phyloP scores from a whole-genome alignment of 2,113 vertebrate species.

The Sinocyclocheilus maitianheensis region DNA sequence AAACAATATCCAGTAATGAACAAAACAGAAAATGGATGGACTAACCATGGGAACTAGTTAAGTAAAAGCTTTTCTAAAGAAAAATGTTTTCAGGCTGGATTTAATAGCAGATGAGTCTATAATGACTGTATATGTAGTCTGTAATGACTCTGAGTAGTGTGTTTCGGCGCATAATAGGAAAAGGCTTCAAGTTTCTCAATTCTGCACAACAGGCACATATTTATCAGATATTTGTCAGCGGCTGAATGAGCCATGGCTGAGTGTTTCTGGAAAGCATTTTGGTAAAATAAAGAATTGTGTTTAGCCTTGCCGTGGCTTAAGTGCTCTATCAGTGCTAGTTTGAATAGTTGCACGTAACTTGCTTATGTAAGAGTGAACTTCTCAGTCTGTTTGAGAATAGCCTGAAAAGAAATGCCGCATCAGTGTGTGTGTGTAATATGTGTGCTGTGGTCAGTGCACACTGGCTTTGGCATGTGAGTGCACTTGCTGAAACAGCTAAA shows the following conservation, averaged over 20 bases:
- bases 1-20: neutral
- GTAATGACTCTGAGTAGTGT: neutral
- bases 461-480: conserved; percentile 18
- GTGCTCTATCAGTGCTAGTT: conserved; percentile 6
- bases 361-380: conserved; percentile 13
- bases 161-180: neutral
- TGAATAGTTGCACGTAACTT: neutral
- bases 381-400: conserved; percentile 1
- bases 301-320: neutral
- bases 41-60: neutral
- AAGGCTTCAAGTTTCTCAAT: neutral
- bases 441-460: neutral
- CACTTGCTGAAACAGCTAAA: conserved; percentile 33
- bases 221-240: conserved; percentile 12
- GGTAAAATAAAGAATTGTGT: neutral
- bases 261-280: neutral
- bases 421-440: conserved; percentile 12
- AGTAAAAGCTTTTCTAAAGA: neutral
- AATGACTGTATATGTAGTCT: neutral
- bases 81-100: neutral
- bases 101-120: neutral
- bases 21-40: neutral
- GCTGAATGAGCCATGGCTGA: neutral
- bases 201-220: neutral
- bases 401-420: conserved; percentile 13